Evolutionary conservation across 1,140 invertebrate species (phyloP).

Genomic region (Brachionus calyciflorus): DNA sequence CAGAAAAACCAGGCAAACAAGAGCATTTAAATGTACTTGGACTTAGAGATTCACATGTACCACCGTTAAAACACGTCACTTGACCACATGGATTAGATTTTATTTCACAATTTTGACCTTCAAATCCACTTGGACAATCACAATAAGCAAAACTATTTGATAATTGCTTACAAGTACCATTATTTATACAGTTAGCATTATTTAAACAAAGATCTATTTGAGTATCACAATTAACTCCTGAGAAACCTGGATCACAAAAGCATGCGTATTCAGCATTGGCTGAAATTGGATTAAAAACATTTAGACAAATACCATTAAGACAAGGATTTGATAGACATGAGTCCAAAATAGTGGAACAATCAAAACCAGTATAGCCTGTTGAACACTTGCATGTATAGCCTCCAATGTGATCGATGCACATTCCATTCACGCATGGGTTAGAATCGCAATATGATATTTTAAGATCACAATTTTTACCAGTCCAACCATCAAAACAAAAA

Average conservation of each 20-base stretch:
- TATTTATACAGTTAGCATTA: constrained; percentile 66
- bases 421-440: constrained; percentile 47
- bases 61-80: constrained; percentile 84
- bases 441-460: constrained; percentile 18
- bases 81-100: constrained; percentile 73
- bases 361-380: constrained; percentile 54
- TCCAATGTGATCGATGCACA: constrained; percentile 43
- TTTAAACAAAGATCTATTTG: constrained; percentile 74
- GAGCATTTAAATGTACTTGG: not conserved
- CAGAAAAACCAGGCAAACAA: constrained; percentile 9
- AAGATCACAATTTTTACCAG: constrained; percentile 26
- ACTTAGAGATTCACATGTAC: constrained; percentile 68
- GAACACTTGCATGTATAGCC: constrained; percentile 55
- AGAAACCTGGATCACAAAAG: constrained; percentile 72
- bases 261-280: constrained; percentile 54
- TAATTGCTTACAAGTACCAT: constrained; percentile 49
- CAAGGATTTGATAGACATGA: constrained; percentile 39
- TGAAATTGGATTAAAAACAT: not conserved
- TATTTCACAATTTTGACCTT: constrained; percentile 47
- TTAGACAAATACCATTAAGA: constrained; percentile 33
- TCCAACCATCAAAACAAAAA: constrained; percentile 30
- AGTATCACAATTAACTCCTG: constrained; percentile 67
- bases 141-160: constrained; percentile 37
- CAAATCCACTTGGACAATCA: constrained; percentile 46
- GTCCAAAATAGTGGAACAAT: constrained; percentile 50